These are phyloP conservation scores for Daubentonia madagascariensis DNA, from an alignment of 2,113 vertebrate species.

Conservation along the genomic window DNA sequence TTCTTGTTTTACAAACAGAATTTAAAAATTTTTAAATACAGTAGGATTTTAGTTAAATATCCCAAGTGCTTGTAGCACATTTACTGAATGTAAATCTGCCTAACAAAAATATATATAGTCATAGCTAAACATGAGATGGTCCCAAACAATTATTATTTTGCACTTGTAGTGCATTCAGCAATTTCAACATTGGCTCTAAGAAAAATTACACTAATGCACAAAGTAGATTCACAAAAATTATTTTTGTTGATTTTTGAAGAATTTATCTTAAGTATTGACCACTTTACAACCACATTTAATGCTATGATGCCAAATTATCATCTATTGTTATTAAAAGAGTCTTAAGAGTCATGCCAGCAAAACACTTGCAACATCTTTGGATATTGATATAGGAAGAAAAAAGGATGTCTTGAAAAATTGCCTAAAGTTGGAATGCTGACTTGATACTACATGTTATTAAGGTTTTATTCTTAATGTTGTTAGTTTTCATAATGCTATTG, in stretches of 20 bases:
- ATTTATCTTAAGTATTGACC: not conserved
- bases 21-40: not conserved
- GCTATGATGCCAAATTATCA: not conserved
- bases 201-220: not conserved
- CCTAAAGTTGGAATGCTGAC: not conserved
- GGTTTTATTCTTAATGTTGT: not conserved
- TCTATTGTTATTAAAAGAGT: not conserved
- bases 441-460: not conserved
- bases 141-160: not conserved
- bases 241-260: not conserved
- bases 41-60: not conserved
- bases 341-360: not conserved
- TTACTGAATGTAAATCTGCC: not conserved
- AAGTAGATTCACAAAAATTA: not conserved
- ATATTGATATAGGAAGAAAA: not conserved
- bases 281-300: not conserved
- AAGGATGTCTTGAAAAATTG: not conserved
- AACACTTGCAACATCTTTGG: not conserved
- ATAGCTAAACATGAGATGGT: not conserved
- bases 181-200: not conserved
- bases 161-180: not conserved
- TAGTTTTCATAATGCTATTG: not conserved
- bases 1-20: not conserved
- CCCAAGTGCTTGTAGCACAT: not conserved
- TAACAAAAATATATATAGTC: not conserved